These are phyloP conservation scores for Fissipunctia ypsillon DNA, from an alignment of 2,888 invertebrate species.

Conservation along the genomic window DNA sequence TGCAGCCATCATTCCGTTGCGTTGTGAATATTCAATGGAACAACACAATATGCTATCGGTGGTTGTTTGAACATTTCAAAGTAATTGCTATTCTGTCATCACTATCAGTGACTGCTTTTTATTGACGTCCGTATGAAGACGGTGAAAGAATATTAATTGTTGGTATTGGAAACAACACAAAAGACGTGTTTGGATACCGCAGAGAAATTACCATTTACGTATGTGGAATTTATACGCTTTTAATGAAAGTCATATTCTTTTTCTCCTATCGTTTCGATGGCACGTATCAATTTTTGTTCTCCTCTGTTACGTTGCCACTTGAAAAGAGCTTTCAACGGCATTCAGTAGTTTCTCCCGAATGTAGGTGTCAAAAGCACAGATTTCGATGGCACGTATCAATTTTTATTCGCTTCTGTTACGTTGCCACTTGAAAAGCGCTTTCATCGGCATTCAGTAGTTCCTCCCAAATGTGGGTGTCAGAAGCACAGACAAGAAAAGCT, in stretches of 20 bases:
- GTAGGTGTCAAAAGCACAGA: neutral
- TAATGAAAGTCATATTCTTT: constrained; percentile 24
- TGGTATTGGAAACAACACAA: constrained; percentile 48
- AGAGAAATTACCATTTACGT: constrained; percentile 50
- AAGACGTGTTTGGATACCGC: constrained; percentile 40
- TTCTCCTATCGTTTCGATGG: constrained; percentile 1
- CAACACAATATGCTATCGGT: constrained; percentile 25
- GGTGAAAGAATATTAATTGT: constrained; percentile 57
- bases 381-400: too few relatives aligned
- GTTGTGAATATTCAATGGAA: constrained; percentile 32
- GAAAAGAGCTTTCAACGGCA: neutral
- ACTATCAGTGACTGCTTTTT: constrained; percentile 57
- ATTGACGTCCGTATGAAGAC: constrained; percentile 59
- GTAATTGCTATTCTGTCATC: constrained; percentile 61
- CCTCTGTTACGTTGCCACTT: neutral
- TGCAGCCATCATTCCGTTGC: constrained; percentile 48
- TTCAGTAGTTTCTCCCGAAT: neutral
- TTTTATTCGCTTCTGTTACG: neutral
- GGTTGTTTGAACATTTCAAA: constrained; percentile 42
- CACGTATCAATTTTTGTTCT: too few relatives aligned
- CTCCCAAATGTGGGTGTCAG: neutral
- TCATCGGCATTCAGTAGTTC: neutral
- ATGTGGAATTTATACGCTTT: constrained; percentile 39
- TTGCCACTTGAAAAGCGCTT: neutral
- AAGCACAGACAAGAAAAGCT: neutral